Conservation (phyloP, 2,888 invertebrate genomes). For the Melinaea marsaeus region DNA sequence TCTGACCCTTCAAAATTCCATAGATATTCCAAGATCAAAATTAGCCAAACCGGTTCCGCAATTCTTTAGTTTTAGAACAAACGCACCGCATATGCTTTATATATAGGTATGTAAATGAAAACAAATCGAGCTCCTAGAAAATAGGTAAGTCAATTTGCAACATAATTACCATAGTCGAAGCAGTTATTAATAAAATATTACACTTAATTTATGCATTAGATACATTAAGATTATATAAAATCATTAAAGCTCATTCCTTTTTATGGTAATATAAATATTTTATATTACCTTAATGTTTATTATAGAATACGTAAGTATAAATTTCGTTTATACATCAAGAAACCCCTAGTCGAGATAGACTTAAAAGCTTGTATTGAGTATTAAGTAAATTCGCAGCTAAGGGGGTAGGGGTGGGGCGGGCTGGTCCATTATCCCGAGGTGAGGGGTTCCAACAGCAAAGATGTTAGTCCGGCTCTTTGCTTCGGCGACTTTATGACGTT, state of each 20-base stretch:
- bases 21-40: too few species aligned
- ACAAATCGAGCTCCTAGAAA: neutral
- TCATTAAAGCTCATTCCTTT: neutral
- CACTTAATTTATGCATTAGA: neutral
- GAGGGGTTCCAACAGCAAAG: slow-evolving; percentile 69
- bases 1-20: too few species aligned
- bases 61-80: too few species aligned
- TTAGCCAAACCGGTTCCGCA: too few species aligned
- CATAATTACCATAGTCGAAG: neutral
- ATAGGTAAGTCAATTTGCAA: neutral
- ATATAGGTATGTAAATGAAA: neutral
- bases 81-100: neutral
- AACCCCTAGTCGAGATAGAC: slow-evolving; percentile 3
- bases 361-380: slow-evolving; percentile 28
- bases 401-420: slow-evolving; percentile 39
- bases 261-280: too few species aligned
- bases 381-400: slow-evolving; percentile 31
- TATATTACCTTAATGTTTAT: neutral
- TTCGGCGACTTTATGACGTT: slow-evolving; percentile 76
- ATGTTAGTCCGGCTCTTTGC: slow-evolving; percentile 73
- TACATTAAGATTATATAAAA: neutral
- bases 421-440: slow-evolving; percentile 70
- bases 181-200: neutral
- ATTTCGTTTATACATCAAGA: neutral
- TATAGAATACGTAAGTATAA: neutral